A percentile compares a stretch with the other conserved stretches of the same genome.
These are phyloP conservation scores for Platysteira castanea DNA, from an alignment of 2,113 vertebrate genomes.

Conservation along the genomic window DNA sequence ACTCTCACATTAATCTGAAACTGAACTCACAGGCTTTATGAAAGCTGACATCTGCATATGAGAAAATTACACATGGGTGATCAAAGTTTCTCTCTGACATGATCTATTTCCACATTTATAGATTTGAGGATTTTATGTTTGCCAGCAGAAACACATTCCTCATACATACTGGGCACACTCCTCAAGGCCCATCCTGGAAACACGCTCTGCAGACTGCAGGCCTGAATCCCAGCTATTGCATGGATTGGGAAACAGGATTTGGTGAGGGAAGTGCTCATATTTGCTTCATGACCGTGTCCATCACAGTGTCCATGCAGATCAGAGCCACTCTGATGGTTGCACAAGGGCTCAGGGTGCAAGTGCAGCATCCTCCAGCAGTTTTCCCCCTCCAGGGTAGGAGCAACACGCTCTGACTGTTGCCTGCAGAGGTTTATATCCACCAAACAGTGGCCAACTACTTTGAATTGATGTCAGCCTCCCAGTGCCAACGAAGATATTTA, in stretches of 20 bases:
- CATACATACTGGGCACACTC: neutral
- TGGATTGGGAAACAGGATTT: neutral
- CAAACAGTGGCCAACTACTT: neutral
- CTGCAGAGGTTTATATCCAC: neutral
- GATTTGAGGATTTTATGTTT: neutral
- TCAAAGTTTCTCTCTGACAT: neutral
- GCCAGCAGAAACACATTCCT: neutral
- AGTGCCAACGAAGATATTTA: neutral
- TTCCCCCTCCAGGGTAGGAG: neutral
- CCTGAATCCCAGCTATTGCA: accelerated
- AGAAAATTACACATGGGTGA: neutral
- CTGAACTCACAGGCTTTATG: neutral
- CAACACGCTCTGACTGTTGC: neutral
- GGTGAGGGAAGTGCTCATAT: neutral
- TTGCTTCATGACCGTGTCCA: accelerated
- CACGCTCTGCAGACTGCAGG: neutral
- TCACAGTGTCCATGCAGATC: neutral
- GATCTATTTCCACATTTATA: neutral
- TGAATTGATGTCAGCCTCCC: neutral
- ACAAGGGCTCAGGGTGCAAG: neutral
- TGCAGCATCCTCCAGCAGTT: neutral
- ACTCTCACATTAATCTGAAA: neutral
- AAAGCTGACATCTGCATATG: neutral
- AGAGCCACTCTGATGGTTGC: neutral
- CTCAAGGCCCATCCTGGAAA: neutral